These are phyloP conservation scores for Mongoloraphidia duomilia DNA, from an alignment of 2,888 invertebrate species.

Conservation along the genomic window DNA sequence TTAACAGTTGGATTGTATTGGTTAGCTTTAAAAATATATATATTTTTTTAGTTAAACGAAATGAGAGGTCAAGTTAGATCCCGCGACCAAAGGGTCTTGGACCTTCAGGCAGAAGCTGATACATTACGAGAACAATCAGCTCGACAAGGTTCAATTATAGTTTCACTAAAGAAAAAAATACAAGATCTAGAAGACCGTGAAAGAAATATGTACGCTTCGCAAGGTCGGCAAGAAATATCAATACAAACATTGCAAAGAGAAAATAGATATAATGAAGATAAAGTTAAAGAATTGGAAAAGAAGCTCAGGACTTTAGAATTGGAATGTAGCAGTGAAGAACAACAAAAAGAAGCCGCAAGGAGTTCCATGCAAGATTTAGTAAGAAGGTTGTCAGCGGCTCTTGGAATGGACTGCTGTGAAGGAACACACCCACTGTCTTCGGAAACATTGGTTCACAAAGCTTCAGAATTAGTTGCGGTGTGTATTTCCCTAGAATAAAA, in stretches of 20 bases:
- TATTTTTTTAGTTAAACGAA: constrained; percentile 45
- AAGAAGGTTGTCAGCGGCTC: constrained; percentile 52
- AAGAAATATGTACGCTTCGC: constrained; percentile 44
- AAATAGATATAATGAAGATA: constrained; percentile 57
- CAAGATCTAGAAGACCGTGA: constrained; percentile 68
- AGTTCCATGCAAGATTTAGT: constrained; percentile 54
- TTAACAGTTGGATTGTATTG: background rate
- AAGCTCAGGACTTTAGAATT: constrained; percentile 58
- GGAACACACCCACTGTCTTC: constrained; percentile 45
- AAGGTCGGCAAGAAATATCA: constrained; percentile 51
- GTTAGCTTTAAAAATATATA: constrained; percentile 1
- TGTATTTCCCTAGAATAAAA: background rate
- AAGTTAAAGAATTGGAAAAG: constrained; percentile 59
- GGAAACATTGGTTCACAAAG: constrained; percentile 60
- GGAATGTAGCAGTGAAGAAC: constrained; percentile 56
- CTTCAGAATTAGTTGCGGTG: constrained; percentile 62
- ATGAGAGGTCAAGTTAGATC: constrained; percentile 54
- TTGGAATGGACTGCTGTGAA: constrained; percentile 57
- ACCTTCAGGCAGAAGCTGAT: constrained; percentile 67
- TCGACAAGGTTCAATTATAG: constrained; percentile 65
- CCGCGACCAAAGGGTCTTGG: constrained; percentile 55
- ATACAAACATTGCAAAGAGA: constrained; percentile 63
- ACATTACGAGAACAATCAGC: constrained; percentile 69
- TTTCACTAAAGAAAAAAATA: constrained; percentile 63
- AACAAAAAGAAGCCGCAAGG: constrained; percentile 57